phyloP scores from a whole-genome alignment of 92 coral and sea anemone genomes.

The Montipora capitata region DNA sequence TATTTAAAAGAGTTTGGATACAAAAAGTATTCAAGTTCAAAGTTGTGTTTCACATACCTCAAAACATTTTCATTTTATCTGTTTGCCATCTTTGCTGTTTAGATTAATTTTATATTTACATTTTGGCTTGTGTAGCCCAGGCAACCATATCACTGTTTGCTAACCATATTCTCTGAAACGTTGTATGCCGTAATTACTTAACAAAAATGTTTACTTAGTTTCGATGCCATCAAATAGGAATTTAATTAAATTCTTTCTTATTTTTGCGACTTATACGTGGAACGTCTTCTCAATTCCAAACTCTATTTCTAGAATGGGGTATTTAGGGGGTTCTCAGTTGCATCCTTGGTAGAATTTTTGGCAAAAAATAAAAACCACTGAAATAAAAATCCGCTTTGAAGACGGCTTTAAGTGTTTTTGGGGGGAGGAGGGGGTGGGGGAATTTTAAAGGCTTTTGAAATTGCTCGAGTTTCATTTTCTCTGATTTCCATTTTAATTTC shows the following conservation, averaged over 20 bases:
- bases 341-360: too few relatives aligned
- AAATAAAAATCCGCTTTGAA: too few relatives aligned
- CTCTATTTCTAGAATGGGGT: too few relatives aligned
- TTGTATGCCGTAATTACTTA: not conserved
- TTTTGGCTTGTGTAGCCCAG: slow-evolving; percentile 25
- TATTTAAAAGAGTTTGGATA: not conserved
- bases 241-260: not conserved
- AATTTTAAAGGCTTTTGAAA: too few relatives aligned
- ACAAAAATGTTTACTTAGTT: slow-evolving; percentile 6
- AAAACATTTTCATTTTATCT: not conserved
- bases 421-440: not conserved
- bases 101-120: slow-evolving; percentile 14
- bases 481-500: too few relatives aligned
- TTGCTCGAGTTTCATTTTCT: too few relatives aligned
- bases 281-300: not conserved
- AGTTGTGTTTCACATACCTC: slow-evolving; percentile 25
- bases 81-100: slow-evolving; percentile 21
- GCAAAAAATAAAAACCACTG: too few relatives aligned
- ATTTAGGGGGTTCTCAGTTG: too few relatives aligned
- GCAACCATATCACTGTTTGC: slow-evolving; percentile 39
- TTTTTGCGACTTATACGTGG: slow-evolving; percentile 1
- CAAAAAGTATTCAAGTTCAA: not conserved
- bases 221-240: not conserved
- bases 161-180: slow-evolving; percentile 31
- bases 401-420: not conserved